Conservation (phyloP, 2,113 vertebrate species). For the Cyrtonyx montezumae region DNA sequence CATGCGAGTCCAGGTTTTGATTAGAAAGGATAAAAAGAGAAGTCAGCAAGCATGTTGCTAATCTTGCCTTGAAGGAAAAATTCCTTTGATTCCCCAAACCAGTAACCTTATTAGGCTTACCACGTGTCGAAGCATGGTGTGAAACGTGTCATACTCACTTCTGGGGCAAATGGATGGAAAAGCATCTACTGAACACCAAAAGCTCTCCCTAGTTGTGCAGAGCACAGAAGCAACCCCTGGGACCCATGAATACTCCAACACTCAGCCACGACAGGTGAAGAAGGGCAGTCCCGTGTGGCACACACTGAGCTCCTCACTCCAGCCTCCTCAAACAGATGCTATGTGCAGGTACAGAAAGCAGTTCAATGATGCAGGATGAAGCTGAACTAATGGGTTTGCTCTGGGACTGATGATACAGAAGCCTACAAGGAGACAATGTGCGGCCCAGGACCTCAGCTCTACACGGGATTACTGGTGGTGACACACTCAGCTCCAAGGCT, state of each 20-base stretch:
- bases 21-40: not conserved
- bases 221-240: not conserved
- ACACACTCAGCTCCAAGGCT: not conserved
- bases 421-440: not conserved
- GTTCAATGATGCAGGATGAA: not conserved
- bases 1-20: not conserved
- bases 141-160: not conserved
- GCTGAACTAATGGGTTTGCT: not conserved
- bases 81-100: not conserved
- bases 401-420: not conserved
- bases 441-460: not conserved
- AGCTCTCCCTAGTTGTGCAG: not conserved
- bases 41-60: not conserved
- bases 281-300: not conserved
- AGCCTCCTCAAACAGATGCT: not conserved
- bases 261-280: not conserved
- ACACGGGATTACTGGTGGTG: not conserved
- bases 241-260: not conserved
- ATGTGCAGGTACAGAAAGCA: not conserved
- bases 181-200: not conserved
- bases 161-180: not conserved
- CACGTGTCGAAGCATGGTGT: not conserved
- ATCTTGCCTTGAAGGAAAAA: not conserved
- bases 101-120: not conserved
- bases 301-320: not conserved